A percentile compares a stretch with the other conserved stretches of the same genome.
Conservation (phyloP, 2,797 vertebrate genomes). For the Etheostoma perlongum region DNA sequence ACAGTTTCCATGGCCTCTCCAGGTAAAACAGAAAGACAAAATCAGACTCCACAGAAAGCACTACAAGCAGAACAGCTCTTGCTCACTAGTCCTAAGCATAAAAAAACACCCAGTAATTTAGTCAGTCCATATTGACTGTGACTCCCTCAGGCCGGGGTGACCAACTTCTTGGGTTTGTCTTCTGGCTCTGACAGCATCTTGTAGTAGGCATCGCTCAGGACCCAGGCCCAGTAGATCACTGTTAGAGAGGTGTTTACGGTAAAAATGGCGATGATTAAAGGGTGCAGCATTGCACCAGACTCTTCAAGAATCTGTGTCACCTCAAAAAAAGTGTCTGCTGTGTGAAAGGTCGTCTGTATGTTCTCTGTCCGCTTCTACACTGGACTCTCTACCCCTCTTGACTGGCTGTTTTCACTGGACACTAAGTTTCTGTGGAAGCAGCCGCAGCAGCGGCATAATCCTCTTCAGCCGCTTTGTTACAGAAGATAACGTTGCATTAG, state of each 20-base stretch:
- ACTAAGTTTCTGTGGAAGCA: conserved; percentile 69
- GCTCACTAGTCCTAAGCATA: conserved; percentile 46
- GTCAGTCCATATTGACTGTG: conserved; percentile 48
- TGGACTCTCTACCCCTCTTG: conserved; percentile 49
- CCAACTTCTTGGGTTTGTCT: conserved; percentile 75
- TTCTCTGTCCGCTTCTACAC: conserved; percentile 39
- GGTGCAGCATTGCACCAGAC: conserved; percentile 74
- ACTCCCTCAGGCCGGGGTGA: conserved; percentile 72
- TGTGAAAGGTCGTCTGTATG: conserved; percentile 27
- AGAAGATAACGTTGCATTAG: conserved; percentile 76
- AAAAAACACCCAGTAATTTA: conserved; percentile 20
- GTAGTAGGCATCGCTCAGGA: conserved; percentile 73
- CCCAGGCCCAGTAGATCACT: conserved; percentile 76
- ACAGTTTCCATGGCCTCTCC: conserved; percentile 33
- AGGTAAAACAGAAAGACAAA: conserved; percentile 29
- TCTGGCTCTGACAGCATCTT: conserved; percentile 68
- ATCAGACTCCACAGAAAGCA: conserved; percentile 42
- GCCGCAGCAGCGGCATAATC: conserved; percentile 68
- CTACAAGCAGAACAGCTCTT: conserved; percentile 53
- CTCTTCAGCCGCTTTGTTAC: conserved; percentile 77
- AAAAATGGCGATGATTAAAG: conserved; percentile 79
- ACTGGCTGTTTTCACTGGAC: conserved; percentile 67
- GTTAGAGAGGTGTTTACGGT: conserved; percentile 76
- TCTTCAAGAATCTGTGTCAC: conserved; percentile 43
- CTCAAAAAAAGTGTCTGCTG: conserved; percentile 35